A percentile compares a stretch with the other conserved stretches of the same genome.
Evolutionary conservation across 2,113 vertebrate species (phyloP).

Genomic region (Ramphastos sulfuratus): DNA sequence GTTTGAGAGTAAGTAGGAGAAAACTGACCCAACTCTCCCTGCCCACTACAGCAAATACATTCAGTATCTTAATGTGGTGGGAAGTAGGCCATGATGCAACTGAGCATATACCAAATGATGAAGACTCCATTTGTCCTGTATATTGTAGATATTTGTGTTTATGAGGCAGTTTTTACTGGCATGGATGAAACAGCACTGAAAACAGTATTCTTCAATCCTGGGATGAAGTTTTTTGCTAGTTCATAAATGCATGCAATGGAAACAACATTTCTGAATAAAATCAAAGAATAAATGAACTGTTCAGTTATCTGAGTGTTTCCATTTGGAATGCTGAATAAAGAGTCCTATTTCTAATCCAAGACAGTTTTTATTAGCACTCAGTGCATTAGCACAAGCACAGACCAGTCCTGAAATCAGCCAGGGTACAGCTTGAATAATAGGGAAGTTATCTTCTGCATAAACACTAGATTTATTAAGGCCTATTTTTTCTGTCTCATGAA

Average conservation of each 20-base stretch:
- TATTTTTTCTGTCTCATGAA: neutral
- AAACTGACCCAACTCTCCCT: neutral
- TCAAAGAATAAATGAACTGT: slow-evolving; percentile 16
- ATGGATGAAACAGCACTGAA: slow-evolving; percentile 48
- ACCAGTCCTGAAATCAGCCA: slow-evolving; percentile 49
- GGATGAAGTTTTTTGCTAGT: slow-evolving; percentile 58
- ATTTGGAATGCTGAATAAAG: slow-evolving; percentile 58
- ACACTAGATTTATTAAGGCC: slow-evolving; percentile 10
- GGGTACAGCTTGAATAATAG: slow-evolving; percentile 27
- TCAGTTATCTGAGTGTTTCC: slow-evolving; percentile 56
- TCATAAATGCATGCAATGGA: slow-evolving; percentile 60
- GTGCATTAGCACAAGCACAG: slow-evolving; percentile 31
- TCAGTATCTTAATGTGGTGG: neutral
- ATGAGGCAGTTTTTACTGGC: slow-evolving; percentile 52
- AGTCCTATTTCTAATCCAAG: slow-evolving; percentile 52
- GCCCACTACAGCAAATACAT: neutral
- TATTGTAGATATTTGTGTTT: slow-evolving; percentile 22
- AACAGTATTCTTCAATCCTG: slow-evolving; percentile 19
- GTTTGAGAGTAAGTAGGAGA: slow-evolving; percentile 29
- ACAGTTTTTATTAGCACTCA: slow-evolving; percentile 48
- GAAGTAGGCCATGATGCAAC: slow-evolving; percentile 50
- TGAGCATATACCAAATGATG: neutral
- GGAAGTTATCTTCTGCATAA: slow-evolving; percentile 48
- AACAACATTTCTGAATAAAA: slow-evolving; percentile 59
- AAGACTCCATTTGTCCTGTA: slow-evolving; percentile 12